A percentile compares a stretch with the other conserved stretches of the same genome.
These are phyloP conservation scores for Mythimna lalbum DNA, from an alignment of 2,888 invertebrate species.

Conservation along the genomic window DNA sequence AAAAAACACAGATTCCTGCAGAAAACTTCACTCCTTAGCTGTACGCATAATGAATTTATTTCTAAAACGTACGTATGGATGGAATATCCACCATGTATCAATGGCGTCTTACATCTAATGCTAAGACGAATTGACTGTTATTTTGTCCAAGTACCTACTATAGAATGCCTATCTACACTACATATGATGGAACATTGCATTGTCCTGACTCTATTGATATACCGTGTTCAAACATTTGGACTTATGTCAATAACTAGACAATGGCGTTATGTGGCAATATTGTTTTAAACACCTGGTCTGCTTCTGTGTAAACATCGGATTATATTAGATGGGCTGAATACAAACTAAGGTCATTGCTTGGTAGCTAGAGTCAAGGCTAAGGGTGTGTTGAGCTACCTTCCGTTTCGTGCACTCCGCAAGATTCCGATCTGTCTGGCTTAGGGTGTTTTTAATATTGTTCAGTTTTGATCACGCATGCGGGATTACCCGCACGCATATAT, in stretches of 20 bases:
- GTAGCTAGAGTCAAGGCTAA: background rate
- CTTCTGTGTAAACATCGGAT: slow-evolving; percentile 22
- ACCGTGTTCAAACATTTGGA: slow-evolving; percentile 39
- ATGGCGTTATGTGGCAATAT: slow-evolving; percentile 29
- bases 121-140: background rate
- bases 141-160: background rate
- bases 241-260: slow-evolving; percentile 46
- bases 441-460: too few relatives aligned
- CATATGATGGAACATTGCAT: slow-evolving; percentile 11
- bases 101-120: background rate
- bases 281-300: slow-evolving; percentile 45
- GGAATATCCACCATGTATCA: too few relatives aligned
- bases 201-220: slow-evolving; percentile 41
- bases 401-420: too few relatives aligned
- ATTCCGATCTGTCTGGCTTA: too few relatives aligned
- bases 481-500: too few relatives aligned
- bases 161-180: background rate
- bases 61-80: too few relatives aligned
- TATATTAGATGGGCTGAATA: slow-evolving; percentile 18
- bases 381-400: too few relatives aligned
- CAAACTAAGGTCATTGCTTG: background rate
- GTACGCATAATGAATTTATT: too few relatives aligned
- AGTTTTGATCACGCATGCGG: too few relatives aligned
- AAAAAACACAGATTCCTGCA: too few relatives aligned
- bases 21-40: too few relatives aligned